phyloP scores from a whole-genome alignment of 2,113 vertebrate species.

The Osmerus mordax region DNA sequence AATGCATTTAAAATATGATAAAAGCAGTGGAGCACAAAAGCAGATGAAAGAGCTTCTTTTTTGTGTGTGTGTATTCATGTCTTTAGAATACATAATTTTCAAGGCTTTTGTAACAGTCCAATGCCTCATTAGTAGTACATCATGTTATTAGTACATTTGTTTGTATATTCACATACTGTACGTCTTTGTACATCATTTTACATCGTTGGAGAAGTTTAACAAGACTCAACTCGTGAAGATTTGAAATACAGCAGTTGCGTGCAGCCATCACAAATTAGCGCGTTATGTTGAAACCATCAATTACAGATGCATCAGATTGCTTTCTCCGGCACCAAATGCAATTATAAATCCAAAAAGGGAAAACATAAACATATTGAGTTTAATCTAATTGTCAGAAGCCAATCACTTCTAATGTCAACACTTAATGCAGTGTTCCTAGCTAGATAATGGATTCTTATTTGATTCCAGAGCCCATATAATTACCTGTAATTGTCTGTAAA shows the following conservation, averaged over 20 bases:
- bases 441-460: background rate
- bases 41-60: conserved; percentile 15
- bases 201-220: too few relatives aligned
- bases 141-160: too few relatives aligned
- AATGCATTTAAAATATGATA: conserved; percentile 31
- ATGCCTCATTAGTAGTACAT: too few relatives aligned
- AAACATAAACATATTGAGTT: conserved; percentile 9
- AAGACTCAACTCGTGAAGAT: too few relatives aligned
- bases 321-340: background rate
- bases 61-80: background rate
- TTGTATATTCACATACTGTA: too few relatives aligned
- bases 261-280: conserved; percentile 11
- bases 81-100: background rate
- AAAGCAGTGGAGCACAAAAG: conserved; percentile 7
- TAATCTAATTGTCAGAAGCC: conserved; percentile 5
- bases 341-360: conserved; percentile 4
- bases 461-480: background rate
- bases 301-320: conserved; percentile 16
- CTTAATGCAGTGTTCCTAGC: background rate
- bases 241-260: background rate
- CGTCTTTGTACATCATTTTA: too few relatives aligned
- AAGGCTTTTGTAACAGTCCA: background rate
- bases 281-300: conserved; percentile 6
- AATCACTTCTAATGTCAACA: conserved; percentile 5
- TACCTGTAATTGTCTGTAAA: background rate